Conservation (phyloP, 2,113 vertebrate species). For the Theropithecus gelada region DNA sequence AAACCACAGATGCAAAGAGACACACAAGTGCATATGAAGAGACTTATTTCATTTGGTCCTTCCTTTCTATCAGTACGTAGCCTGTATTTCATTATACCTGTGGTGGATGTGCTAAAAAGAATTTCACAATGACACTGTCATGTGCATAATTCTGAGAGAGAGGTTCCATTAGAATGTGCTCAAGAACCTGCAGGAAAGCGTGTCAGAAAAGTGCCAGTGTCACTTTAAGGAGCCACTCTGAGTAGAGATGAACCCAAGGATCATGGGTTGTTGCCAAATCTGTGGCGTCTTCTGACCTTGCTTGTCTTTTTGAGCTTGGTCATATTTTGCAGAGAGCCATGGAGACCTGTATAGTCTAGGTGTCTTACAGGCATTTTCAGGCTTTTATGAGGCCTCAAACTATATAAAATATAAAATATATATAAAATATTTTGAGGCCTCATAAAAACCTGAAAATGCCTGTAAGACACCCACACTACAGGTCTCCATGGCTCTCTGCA, state of each 20-base stretch:
- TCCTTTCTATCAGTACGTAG: not conserved
- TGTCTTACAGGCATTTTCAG: conserved; percentile 23
- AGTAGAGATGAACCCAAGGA: accelerated
- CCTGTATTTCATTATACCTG: not conserved
- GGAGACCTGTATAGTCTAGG: not conserved
- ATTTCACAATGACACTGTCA: not conserved
- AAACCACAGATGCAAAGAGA: not conserved
- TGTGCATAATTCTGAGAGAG: not conserved
- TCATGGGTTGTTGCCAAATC: not conserved
- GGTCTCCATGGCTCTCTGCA: too few relatives aligned
- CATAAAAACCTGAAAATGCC: too few relatives aligned
- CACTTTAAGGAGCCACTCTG: accelerated
- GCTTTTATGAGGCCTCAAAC: not conserved
- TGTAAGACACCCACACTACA: too few relatives aligned
- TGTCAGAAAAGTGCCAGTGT: not conserved
- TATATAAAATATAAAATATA: not conserved
- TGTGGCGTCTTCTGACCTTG: not conserved
- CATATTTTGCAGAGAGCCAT: not conserved
- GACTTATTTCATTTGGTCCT: not conserved
- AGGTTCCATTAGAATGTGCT: not conserved
- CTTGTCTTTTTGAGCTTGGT: not conserved
- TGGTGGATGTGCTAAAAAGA: not conserved
- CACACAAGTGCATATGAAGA: not conserved
- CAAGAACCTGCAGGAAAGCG: not conserved
- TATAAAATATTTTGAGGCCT: too few relatives aligned